Conservation (phyloP, 2,888 invertebrate species). For the Ecliptopera silaceata region DNA sequence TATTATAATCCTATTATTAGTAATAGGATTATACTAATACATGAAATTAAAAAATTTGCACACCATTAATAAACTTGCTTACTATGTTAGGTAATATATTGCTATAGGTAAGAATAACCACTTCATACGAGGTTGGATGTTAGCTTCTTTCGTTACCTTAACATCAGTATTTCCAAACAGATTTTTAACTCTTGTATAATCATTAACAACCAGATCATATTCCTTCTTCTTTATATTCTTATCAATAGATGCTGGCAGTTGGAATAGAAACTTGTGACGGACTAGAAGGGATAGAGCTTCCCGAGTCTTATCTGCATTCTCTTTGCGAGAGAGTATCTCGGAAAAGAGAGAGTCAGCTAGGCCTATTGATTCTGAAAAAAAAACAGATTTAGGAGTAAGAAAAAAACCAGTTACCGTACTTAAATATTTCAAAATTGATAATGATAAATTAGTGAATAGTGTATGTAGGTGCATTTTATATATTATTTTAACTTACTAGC, state of each 20-base stretch:
- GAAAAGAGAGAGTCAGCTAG: slow-evolving; percentile 97
- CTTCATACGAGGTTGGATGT: too few species aligned
- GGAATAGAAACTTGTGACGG: slow-evolving; percentile 97
- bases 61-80: too few species aligned
- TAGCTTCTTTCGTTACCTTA: slow-evolving; percentile 74
- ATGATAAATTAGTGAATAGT: too few species aligned
- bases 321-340: slow-evolving; percentile 95
- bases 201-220: slow-evolving; percentile 98
- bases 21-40: too few species aligned
- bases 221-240: slow-evolving; percentile 96
- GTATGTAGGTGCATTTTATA: too few species aligned
- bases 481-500: too few species aligned
- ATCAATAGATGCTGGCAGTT: slow-evolving; percentile 96
- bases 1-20: too few species aligned
- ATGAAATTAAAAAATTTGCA: too few species aligned
- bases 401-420: too few species aligned
- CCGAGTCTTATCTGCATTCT: slow-evolving; percentile 97
- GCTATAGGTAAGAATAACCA: too few species aligned
- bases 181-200: slow-evolving; percentile 97
- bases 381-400: not conserved
- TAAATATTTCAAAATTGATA: too few species aligned
- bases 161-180: slow-evolving; percentile 97
- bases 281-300: slow-evolving; percentile 96
- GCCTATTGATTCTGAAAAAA: slow-evolving; percentile 89
- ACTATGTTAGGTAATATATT: too few species aligned